Evolutionary conservation across 1,140 invertebrate species (phyloP), one percentile per base, ranked within the genome.

Genomic region (Thereuonema tuberculata): DNA sequence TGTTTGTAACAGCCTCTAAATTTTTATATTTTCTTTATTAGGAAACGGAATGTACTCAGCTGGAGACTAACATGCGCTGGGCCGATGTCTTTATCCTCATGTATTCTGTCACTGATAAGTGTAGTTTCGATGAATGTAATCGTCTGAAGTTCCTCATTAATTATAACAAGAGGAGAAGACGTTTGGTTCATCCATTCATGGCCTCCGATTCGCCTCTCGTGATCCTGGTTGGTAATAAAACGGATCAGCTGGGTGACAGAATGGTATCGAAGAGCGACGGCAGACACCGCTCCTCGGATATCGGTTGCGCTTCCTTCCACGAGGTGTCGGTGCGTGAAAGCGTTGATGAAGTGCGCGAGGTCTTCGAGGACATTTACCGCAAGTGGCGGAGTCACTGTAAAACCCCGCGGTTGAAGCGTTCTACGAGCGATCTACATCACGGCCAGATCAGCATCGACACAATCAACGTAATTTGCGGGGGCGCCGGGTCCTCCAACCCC

Each of bases 321-420:
- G 87, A 90, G 71, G 85, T 89, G 53, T 89, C 87, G 1, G 86
- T 87, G 1, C 74, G 86, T 56, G 87, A 90, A 67, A 86, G 82
- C 64, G 81, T 86, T 48, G 84, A 87, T 37, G 68, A 71, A 29
- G 68, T 70, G 17, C 43, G 56, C 17, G 66, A 72, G 62, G 63
- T 71, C 26, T 74, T 73, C 55, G 62, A 70, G 53, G 68, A 74
- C 62, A 64, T 72, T 28, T 67, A 56, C 29, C 46, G 5, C 5
- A n/a, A 9, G 23, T 59, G 57, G 57, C 12, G 25, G 48, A 50
- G 5, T n/a, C 14, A 31, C 28, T 49, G 46, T 12, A 55, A 50
- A 12, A 27, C 27, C 23, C 46, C 57, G 5, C 49, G 23, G 28
- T 23, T 59, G 5, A 59, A 59, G 24, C 43, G 57, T 3, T 59